Conservation (phyloP, 1,140 invertebrate genomes). For the Chironomus tepperi region DNA sequence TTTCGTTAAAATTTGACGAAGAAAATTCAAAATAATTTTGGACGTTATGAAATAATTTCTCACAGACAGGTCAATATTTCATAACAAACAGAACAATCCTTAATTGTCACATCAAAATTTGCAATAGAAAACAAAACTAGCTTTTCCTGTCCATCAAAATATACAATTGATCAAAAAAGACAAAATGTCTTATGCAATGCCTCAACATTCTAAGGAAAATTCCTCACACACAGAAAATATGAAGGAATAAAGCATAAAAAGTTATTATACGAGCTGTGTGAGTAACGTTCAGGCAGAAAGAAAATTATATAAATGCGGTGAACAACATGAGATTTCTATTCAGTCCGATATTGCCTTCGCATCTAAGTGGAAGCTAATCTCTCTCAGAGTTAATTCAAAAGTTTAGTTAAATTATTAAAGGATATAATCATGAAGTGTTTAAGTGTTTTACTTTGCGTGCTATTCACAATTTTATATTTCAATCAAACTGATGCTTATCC, state of each 20-base stretch:
- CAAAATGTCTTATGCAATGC: too few species aligned
- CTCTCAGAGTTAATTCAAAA: not conserved
- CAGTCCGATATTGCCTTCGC: not conserved
- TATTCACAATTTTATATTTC: not conserved
- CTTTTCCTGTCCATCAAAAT: too few species aligned
- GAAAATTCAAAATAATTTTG: too few species aligned
- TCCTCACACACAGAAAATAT: not conserved
- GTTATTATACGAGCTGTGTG: not conserved
- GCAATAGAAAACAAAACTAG: too few species aligned
- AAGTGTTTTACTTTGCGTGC: not conserved
- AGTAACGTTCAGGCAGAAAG: not conserved
- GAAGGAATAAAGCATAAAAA: not conserved
- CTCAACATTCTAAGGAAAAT: not conserved
- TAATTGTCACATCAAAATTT: too few species aligned
- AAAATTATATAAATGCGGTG: not conserved
- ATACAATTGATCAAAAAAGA: too few species aligned
- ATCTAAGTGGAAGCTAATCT: not conserved
- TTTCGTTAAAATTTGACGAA: too few species aligned
- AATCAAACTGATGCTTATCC: not conserved
- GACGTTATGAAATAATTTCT: too few species aligned
- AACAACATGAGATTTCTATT: not conserved
- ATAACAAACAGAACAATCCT: too few species aligned
- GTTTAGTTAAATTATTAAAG: not conserved
- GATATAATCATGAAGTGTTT: not conserved
- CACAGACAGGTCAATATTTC: too few species aligned